Evolutionary conservation across 2,888 invertebrate genomes (phyloP), one percentile per base, ranked within the genome.

Genomic region (Meandrusa payeni): DNA sequence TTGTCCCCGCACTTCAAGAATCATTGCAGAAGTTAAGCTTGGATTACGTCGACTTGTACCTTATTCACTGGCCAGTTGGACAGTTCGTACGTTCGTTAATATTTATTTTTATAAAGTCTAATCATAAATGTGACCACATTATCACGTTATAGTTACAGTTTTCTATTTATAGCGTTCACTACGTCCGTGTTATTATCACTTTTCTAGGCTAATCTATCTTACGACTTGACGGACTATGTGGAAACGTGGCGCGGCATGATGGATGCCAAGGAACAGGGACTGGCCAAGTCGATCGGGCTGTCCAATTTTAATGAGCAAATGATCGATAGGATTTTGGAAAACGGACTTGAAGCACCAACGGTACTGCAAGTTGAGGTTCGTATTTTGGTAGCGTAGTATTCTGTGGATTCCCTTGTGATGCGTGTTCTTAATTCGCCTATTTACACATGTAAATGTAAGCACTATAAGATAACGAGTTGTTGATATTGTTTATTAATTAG

Each of bases 241-340:
- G 93, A 92, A 0, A 92, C 92, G 0, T 93, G 92, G 91, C 89
- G 89, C 51, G 93, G 88, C 0, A 90, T 95, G 92, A 92, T 94
- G 55, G 88, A 89, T 27, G 89, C 92, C 13, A 89, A 91, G 41
- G 66, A 74, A 7, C 83, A 90, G 31, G 93, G 93, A 0, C 75
- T 94, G 15, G 72, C 90, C 1, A 91, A 88, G 59, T 90, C 92
- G 40, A 93, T 95, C 49, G 95, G 95, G 1, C 59, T 95, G 11
- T 94, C 94, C 47, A 95, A 95, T 74, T 95, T 95, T 66, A 95
- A 94, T 69, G 88, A 89, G 40, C 69, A 89, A 44, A 94, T 95
- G 76, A 78, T 95, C 5, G 81, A 91, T 13, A 81, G 92, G 39
- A 61, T 95, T 28, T 46, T 93, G 3, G 83, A 88, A 6, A 45